These are phyloP conservation scores for Agonopterix alstromeriana DNA, from an alignment of 2,888 invertebrate genomes.

Conservation along the genomic window DNA sequence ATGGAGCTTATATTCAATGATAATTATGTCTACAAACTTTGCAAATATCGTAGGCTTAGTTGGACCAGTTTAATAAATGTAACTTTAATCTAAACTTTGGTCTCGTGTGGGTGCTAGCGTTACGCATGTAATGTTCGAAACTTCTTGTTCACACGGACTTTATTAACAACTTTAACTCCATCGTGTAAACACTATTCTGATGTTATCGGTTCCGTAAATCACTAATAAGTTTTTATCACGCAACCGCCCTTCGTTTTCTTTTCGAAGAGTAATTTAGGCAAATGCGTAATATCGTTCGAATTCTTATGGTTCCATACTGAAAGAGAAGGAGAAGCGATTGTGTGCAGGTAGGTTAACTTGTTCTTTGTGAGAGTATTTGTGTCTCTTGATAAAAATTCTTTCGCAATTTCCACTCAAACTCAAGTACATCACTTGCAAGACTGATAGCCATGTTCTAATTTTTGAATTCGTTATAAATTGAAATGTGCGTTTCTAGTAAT, in stretches of 20 bases:
- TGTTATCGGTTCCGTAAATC: slow-evolving; percentile 5
- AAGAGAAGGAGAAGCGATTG: too few relatives aligned
- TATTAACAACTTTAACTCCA: background rate
- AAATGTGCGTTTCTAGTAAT: slow-evolving; percentile 1
- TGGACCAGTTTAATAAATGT: slow-evolving; percentile 3
- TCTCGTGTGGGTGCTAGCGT: slow-evolving; percentile 1
- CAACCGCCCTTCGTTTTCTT: background rate
- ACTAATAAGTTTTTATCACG: background rate
- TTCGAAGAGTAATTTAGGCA: too few relatives aligned
- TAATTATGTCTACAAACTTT: too few relatives aligned
- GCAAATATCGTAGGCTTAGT: background rate
- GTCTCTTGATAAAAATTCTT: too few relatives aligned
- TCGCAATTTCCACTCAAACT: too few relatives aligned
- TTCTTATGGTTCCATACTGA: too few relatives aligned
- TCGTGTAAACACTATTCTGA: background rate
- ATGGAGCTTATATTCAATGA: too few relatives aligned
- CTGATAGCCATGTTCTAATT: background rate
- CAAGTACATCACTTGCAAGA: too few relatives aligned
- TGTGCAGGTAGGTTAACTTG: too few relatives aligned
- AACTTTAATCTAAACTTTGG: slow-evolving; percentile 6
- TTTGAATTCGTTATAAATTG: slow-evolving; percentile 2
- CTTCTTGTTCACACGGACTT: background rate
- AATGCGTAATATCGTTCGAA: too few relatives aligned
- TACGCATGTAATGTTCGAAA: background rate
- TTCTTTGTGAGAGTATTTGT: too few relatives aligned